phyloP scores from a whole-genome alignment of 1,140 invertebrate species.

The Idris sp. region DNA sequence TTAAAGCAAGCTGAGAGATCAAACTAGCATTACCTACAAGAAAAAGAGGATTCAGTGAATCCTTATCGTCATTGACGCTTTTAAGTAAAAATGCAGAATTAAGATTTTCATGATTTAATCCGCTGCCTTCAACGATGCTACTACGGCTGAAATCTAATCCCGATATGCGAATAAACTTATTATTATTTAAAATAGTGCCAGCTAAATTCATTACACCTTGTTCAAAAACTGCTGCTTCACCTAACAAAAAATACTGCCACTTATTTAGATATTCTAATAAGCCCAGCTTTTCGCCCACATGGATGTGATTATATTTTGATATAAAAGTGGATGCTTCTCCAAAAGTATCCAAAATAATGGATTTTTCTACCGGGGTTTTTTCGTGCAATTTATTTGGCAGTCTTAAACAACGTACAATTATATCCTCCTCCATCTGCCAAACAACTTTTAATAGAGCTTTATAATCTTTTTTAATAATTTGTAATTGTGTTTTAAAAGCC shows the following conservation, averaged over 20 bases:
- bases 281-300: constrained; percentile 78
- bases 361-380: constrained; percentile 78
- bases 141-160: constrained; percentile 83
- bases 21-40: constrained; percentile 83
- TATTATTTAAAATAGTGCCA: constrained; percentile 75
- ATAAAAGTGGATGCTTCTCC: constrained; percentile 64
- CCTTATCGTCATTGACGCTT: constrained; percentile 75
- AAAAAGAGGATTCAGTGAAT: constrained; percentile 79
- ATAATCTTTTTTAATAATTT: constrained; percentile 81
- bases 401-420: constrained; percentile 79
- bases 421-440: constrained; percentile 81
- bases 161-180: constrained; percentile 74
- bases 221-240: constrained; percentile 83
- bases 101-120: constrained; percentile 79
- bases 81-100: constrained; percentile 79
- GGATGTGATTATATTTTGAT: constrained; percentile 77
- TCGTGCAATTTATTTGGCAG: constrained; percentile 83
- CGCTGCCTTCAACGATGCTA: constrained; percentile 83
- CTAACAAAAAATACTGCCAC: constrained; percentile 81
- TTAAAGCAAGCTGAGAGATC: constrained; percentile 81
- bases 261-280: constrained; percentile 81
- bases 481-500: constrained; percentile 78
- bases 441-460: constrained; percentile 79
- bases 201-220: constrained; percentile 75
- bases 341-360: constrained; percentile 76